These are phyloP conservation scores for Philantomba maxwellii DNA, from an alignment of 2,113 vertebrate genomes.

Conservation along the genomic window DNA sequence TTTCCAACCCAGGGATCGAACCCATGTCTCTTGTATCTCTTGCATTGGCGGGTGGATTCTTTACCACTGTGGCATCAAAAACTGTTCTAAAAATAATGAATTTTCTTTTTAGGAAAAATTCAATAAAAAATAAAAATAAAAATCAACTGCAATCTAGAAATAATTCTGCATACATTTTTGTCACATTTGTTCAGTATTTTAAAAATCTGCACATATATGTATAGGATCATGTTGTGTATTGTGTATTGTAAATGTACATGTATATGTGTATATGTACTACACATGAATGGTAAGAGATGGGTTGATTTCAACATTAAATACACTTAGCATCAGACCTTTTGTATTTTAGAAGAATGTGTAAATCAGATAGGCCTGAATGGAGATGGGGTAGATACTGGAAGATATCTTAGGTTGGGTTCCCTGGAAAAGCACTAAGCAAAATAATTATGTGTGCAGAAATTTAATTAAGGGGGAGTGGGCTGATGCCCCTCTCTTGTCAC, in stretches of 20 bases:
- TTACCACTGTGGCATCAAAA: neutral
- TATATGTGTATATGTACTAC: neutral
- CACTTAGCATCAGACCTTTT: neutral
- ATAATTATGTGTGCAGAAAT: neutral
- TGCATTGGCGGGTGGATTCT: neutral
- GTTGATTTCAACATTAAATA: neutral
- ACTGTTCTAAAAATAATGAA: neutral
- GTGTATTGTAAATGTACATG: neutral
- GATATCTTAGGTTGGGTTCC: neutral
- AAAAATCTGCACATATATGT: neutral
- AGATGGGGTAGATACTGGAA: neutral
- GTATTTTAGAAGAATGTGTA: neutral
- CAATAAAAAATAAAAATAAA: neutral
- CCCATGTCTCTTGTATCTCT: neutral
- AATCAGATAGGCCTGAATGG: neutral
- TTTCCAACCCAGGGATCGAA: neutral
- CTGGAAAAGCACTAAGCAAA: neutral
- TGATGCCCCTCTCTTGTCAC: neutral
- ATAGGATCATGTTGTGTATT: neutral
- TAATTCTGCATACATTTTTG: neutral
- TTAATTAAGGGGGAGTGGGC: fast-evolving
- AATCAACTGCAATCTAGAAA: neutral
- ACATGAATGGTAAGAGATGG: neutral
- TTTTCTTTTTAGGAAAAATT: neutral
- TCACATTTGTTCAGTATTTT: neutral